These are phyloP conservation scores for Napeogenes sylphis DNA, from an alignment of 2,888 invertebrate genomes.

Conservation along the genomic window DNA sequence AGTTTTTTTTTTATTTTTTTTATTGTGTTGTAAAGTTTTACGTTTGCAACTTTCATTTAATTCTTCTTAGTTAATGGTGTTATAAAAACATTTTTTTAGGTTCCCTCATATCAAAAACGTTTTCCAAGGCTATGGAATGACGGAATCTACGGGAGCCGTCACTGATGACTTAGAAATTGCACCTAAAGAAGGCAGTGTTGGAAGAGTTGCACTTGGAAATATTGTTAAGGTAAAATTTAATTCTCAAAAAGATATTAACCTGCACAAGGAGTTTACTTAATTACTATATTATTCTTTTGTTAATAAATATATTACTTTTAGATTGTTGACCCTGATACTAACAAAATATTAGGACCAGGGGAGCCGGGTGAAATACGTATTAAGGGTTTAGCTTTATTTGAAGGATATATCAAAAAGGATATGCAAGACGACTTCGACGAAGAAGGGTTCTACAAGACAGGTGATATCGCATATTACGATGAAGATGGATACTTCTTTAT, in stretches of 20 bases:
- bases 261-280: too few species aligned
- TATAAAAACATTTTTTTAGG: constrained; percentile 34
- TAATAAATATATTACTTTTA: constrained; percentile 32
- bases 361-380: constrained; percentile 55
- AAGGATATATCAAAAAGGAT: constrained; percentile 53
- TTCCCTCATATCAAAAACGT: constrained; percentile 45
- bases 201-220: constrained; percentile 43
- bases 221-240: constrained; percentile 42
- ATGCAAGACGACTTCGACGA: constrained; percentile 46
- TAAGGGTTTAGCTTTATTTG: constrained; percentile 53
- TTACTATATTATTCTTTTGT: too few species aligned
- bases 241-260: too few species aligned
- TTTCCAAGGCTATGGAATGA: constrained; percentile 62
- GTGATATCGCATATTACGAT: constrained; percentile 61
- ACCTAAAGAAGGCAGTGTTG: constrained; percentile 52
- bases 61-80: background rate
- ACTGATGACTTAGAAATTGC: constrained; percentile 42
- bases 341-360: constrained; percentile 49
- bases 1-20: too few species aligned
- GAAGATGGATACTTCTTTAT: constrained; percentile 56
- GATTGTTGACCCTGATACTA: constrained; percentile 53
- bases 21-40: background rate
- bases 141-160: constrained; percentile 50
- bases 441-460: constrained; percentile 59
- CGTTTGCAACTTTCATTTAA: constrained; percentile 3